phyloP scores from a whole-genome alignment of 1,140 invertebrate species.

The Bacillus rossius region DNA sequence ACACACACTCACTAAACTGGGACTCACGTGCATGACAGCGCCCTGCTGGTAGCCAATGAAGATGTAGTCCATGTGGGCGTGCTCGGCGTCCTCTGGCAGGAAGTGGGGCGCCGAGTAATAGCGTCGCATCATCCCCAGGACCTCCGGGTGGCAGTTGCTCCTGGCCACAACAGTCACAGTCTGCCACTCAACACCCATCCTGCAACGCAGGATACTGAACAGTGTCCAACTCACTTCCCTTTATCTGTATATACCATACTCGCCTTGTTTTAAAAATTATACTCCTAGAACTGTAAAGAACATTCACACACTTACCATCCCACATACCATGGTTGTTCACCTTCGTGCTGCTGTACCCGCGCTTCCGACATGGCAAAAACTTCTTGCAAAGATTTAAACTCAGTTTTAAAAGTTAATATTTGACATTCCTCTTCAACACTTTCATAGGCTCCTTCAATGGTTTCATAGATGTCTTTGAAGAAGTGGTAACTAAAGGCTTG shows the following conservation, averaged over 20 bases:
- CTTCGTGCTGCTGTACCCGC: conserved; percentile 54
- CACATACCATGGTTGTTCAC: conserved; percentile 78
- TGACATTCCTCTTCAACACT: conserved; percentile 74
- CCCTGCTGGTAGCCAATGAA: conserved; percentile 91
- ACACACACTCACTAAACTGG: no score
- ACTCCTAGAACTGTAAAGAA: no score
- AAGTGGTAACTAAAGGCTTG: conserved; percentile 64
- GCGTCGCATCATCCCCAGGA: conserved; percentile 65
- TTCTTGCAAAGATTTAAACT: conserved; percentile 69
- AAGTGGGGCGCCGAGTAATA: conserved; percentile 83
- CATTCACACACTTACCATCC: conserved; percentile 66
- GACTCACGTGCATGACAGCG: conserved; percentile 86
- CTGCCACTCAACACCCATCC: no score
- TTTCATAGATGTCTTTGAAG: conserved; percentile 69
- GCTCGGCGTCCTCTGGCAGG: conserved; percentile 81
- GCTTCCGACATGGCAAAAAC: conserved; percentile 70
- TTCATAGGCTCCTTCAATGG: conserved; percentile 56
- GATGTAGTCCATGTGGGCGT: conserved; percentile 85
- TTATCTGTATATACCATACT: no score
- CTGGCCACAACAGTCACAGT: conserved; percentile 40
- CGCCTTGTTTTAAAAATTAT: no score
- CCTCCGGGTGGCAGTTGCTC: conserved; percentile 81
- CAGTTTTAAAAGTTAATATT: conserved; percentile 85
- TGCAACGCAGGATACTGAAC: no score
- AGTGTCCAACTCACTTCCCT: no score